Evolutionary conservation across 2,113 vertebrate species (phyloP).

Genomic region (Maccullochella peelii): DNA sequence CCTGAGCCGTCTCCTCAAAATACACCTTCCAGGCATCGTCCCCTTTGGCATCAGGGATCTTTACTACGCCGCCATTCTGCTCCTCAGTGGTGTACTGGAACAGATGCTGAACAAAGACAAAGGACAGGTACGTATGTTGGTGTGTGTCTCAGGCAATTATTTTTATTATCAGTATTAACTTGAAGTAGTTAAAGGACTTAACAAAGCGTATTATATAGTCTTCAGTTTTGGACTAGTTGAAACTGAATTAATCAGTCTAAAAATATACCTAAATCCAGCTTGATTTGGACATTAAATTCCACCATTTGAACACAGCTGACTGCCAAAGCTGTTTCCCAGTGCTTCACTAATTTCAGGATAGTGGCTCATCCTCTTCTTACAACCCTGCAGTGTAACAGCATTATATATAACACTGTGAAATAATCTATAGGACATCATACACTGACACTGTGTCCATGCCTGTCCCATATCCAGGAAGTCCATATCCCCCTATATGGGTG

Average conservation of each 20-base stretch:
- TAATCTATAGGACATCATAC: conserved; percentile 4
- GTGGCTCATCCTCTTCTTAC: not conserved
- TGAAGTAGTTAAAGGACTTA: not conserved
- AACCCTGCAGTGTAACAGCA: conserved; percentile 1
- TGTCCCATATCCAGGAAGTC: not conserved
- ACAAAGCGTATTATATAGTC: not conserved
- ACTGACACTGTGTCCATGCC: not conserved
- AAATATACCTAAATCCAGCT: not conserved
- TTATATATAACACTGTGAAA: conserved; percentile 3
- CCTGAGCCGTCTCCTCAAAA: conserved; percentile 96
- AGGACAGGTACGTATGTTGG: not conserved
- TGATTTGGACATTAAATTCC: not conserved
- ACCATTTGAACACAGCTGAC: not conserved
- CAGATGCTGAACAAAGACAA: conserved; percentile 87
- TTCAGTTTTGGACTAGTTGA: not conserved
- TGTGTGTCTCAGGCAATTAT: not conserved
- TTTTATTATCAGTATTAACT: not conserved
- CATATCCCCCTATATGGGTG: not conserved
- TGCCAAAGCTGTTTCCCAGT: not conserved
- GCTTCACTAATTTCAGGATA: not conserved
- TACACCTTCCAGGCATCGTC: conserved; percentile 99
- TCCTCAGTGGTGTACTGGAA: conserved; percentile 97
- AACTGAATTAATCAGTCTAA: too few relatives aligned
- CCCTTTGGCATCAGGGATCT: conserved; percentile 96
- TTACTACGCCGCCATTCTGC: conserved; percentile 93